A percentile compares a stretch with the other conserved stretches of the same genome.
Conservation (phyloP, 2,797 vertebrate genomes). For the Cyclura pinguis region DNA sequence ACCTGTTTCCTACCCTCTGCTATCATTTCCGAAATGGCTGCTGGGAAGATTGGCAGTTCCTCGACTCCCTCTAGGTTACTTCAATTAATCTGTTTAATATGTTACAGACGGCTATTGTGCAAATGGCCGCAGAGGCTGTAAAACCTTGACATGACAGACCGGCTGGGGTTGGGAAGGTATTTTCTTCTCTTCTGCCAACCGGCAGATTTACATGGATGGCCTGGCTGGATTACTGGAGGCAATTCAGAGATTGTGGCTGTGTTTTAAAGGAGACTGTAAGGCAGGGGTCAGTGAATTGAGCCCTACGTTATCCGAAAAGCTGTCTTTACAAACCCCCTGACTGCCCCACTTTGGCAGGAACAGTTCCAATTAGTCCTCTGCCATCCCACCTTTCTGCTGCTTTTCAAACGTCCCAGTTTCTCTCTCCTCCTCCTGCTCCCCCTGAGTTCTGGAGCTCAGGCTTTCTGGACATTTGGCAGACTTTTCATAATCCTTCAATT, state of each 20-base stretch:
- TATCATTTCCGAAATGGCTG: constrained; percentile 69
- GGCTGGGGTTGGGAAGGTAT: constrained; percentile 20
- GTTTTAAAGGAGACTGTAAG: too few relatives aligned
- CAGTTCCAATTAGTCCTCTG: too few relatives aligned
- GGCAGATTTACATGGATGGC: neutral
- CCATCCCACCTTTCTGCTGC: too few relatives aligned
- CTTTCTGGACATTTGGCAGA: too few relatives aligned
- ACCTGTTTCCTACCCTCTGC: constrained; percentile 21
- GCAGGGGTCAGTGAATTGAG: too few relatives aligned
- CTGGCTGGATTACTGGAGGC: neutral
- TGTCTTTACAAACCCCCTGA: too few relatives aligned
- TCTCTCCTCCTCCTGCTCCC: too few relatives aligned
- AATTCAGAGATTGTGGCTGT: neutral
- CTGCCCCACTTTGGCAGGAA: too few relatives aligned
- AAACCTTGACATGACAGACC: constrained; percentile 83
- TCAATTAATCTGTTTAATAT: constrained; percentile 93
- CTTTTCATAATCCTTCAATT: neutral
- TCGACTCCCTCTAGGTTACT: constrained; percentile 86
- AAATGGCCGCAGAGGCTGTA: constrained; percentile 83
- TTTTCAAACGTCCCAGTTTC: too few relatives aligned
- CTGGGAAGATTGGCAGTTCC: constrained; percentile 83
- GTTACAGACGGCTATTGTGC: constrained; percentile 85
- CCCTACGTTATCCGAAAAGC: too few relatives aligned
- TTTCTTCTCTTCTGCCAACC: neutral
- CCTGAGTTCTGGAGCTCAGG: too few relatives aligned